Conservation (phyloP, 2,113 vertebrate species). For the Trochalopteron elliotii region DNA sequence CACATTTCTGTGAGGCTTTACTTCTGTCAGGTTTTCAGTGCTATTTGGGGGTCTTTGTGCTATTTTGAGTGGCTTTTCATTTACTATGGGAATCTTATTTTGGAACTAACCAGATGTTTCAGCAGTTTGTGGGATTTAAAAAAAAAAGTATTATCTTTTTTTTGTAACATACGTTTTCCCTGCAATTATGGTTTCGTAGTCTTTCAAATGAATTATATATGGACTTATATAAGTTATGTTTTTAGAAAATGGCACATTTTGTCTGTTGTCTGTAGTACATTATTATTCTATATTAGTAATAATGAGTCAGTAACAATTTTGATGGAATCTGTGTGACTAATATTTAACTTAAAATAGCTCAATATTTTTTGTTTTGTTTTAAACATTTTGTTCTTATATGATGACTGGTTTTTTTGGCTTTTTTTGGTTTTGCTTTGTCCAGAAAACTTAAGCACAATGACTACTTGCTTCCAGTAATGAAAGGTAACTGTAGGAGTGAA, state of each 20-base stretch:
- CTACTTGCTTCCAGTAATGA: background rate
- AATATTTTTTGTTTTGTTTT: background rate
- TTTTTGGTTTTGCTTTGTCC: background rate
- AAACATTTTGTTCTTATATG: background rate
- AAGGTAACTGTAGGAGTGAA: background rate
- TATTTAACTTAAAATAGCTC: background rate
- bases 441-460: background rate
- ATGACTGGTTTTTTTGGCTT: background rate
- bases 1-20: background rate
- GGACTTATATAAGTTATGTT: background rate
- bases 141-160: background rate
- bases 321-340: background rate
- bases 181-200: background rate
- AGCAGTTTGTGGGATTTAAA: background rate
- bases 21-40: background rate
- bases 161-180: background rate
- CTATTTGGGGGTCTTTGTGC: background rate
- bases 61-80: background rate
- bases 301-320: background rate
- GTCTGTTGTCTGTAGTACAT: background rate
- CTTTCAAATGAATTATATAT: background rate
- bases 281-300: background rate
- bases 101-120: constrained; percentile 14
- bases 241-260: background rate
- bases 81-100: background rate